These are phyloP conservation scores for Tinamus major DNA, from an alignment of 2,797 vertebrate genomes.

Conservation along the genomic window DNA sequence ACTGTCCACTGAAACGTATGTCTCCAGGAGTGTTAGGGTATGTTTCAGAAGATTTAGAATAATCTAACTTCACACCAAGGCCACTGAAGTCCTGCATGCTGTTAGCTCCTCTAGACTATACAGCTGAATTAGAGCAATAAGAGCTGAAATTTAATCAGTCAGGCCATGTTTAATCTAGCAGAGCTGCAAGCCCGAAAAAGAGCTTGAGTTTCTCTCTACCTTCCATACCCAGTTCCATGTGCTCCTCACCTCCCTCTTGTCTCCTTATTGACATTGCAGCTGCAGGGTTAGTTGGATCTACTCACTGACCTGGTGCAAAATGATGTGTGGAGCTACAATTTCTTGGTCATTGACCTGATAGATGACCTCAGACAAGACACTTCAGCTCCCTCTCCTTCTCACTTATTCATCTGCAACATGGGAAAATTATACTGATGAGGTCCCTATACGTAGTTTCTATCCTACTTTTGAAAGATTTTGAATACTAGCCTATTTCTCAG, in stretches of 20 bases:
- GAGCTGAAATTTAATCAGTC: conserved; percentile 5
- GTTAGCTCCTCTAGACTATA: neutral
- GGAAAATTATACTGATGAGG: neutral
- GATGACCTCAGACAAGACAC: neutral
- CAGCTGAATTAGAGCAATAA: neutral
- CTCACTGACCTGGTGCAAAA: neutral
- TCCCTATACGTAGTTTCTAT: neutral
- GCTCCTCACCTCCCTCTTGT: neutral
- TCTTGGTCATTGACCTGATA: neutral
- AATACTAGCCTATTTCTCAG: neutral
- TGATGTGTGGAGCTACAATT: neutral
- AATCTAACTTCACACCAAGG: conserved; percentile 42
- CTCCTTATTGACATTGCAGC: neutral
- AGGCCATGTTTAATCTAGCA: neutral
- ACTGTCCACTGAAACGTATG: conserved; percentile 61
- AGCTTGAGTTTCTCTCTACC: neutral
- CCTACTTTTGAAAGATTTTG: neutral
- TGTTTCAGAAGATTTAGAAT: conserved; percentile 7
- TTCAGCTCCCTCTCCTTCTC: neutral
- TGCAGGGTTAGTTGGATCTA: neutral
- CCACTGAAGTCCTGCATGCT: conserved; percentile 19
- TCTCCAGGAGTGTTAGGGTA: conserved; percentile 24
- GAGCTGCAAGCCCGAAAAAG: neutral
- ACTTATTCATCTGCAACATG: neutral
- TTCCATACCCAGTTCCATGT: neutral